Base-by-base conservation (phyloP, 2,797 vertebrate genomes). In the Chelonia mydas region DNA sequence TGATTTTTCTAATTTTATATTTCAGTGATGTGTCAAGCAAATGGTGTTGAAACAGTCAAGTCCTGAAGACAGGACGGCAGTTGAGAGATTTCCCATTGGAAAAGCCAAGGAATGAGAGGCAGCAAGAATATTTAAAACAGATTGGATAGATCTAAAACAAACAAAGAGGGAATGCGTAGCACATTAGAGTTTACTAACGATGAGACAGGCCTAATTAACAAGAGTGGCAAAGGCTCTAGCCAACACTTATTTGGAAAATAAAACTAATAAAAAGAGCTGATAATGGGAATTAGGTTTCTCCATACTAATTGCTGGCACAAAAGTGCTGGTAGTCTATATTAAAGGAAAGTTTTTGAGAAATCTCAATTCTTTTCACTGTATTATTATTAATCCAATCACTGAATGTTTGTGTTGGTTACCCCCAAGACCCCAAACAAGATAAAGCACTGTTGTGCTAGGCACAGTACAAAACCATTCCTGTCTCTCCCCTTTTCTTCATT, bases 331-430 rank as follows among this genome's bases (percentile, higher is more conserved):
- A 25, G 5, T 11, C 54, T 78, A 78, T 86, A 81, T 84, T 1
- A 25, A 10, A 3, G 17, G 7, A 86, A 10, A 89, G n/a, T 88
- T 93, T 93, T 88, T 86, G 11, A 93, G 49, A 92, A 92, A 91
- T 8, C 1, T n/a, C 25, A 94, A 59, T 41, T n/a, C 86, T 80
- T n/a, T 95, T 41, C 31, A 94, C 74, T 17, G 37, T 7, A 57
- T 28, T 57, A 59, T 23, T 12, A 15, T 12, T 76, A 33, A 81
- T 21, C 65, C 88, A 45, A 6, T 27, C n/a, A 85, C 47, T 86
- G 61, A 77, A 95, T 91, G 49, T 84, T n/a, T 31, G 6, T 83
- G n/a, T 86, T 65, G 90, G 49, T 13, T 45, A 72, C 55, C 78
- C 78, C 59, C 54, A 92, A 5, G 6, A 2, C 45, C 92, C 6